These are phyloP conservation scores for Linurgus olivaceus DNA, from an alignment of 2,797 vertebrate species.

Conservation along the genomic window DNA sequence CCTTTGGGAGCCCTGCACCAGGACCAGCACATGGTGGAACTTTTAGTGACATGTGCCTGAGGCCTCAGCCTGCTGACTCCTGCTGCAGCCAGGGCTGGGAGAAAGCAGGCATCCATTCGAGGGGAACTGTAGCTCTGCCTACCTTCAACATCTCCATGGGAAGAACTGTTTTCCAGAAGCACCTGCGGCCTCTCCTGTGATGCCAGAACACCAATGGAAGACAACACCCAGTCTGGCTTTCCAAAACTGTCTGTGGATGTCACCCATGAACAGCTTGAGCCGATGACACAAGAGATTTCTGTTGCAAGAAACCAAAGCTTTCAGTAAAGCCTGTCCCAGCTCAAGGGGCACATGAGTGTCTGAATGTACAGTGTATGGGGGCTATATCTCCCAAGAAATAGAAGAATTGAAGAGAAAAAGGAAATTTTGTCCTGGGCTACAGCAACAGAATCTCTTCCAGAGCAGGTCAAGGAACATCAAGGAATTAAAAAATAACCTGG, in stretches of 20 bases:
- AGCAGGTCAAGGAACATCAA: neutral
- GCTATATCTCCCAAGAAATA: neutral
- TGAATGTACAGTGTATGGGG: neutral
- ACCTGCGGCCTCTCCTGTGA: slow-evolving; percentile 21
- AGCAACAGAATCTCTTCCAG: neutral
- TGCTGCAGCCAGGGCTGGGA: neutral
- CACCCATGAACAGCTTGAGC: slow-evolving; percentile 83
- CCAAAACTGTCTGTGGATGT: slow-evolving; percentile 77
- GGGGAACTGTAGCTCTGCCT: slow-evolving; percentile 7
- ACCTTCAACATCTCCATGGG: slow-evolving; percentile 78
- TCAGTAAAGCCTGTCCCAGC: neutral
- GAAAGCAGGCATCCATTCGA: fast-evolving
- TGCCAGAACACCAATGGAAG: slow-evolving; percentile 67
- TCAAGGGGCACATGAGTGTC: neutral
- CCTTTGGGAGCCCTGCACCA: neutral
- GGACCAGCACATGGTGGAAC: neutral
- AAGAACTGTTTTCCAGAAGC: slow-evolving; percentile 75
- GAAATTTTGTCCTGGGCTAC: neutral
- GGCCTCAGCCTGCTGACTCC: neutral
- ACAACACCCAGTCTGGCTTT: slow-evolving; percentile 81
- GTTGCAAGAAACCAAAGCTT: slow-evolving; percentile 15
- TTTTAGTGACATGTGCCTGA: neutral
- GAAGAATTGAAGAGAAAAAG: neutral
- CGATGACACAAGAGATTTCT: slow-evolving; percentile 82
- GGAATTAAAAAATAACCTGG: neutral